Evolutionary conservation across 37 sponge, comb jelly and placozoan genomes (phyloP), one percentile per base, ranked within the genome.

Genomic region (Spongilla lacustris): DNA sequence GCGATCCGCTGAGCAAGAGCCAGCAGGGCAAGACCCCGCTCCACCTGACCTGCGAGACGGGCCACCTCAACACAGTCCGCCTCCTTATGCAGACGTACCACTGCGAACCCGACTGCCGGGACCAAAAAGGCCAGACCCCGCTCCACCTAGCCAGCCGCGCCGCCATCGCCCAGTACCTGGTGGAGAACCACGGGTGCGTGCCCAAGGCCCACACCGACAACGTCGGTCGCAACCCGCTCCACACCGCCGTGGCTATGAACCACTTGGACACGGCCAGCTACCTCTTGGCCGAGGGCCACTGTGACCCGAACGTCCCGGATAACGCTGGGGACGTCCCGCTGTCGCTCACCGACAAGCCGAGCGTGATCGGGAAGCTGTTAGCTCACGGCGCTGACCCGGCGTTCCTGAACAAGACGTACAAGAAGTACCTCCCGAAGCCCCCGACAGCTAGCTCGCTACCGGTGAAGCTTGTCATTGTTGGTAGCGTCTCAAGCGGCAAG

Each of bases 11-110:
- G 10, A 33, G 73, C 27, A 41, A 27, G 33, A 67, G 72, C 73
- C 66, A 86, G 9, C 73, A 48, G 32, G 80, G 79, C 36, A 36
- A 80, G n/a, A 86, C 86, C 22, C 86, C 86, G 22, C 66, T 86
- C 46, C 80, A 86, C 33, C 71, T 79, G 0, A 80, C 86, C 33
- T 86, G 86, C 50, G 80, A 86, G 73, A 66, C 41, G 31, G 86
- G 86, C 25, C 80, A 79, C 35, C 50, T 79, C 2, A 80, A 86
- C 30, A 19, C 79, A 0, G 80, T 86, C 2, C 72, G 66, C 30
- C 69, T 79, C 35, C 67, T 86, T 9, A 4, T 84, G 27, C 38
- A 76, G 6, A 77, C 30, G 32, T 28, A 32, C 70, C 27, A 36
- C 21, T 28, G 68, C 41, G 76, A 84, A 26, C 30, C 35, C 4